Conservation (phyloP, 2,797 vertebrate species). For the Champsocephalus gunnari region DNA sequence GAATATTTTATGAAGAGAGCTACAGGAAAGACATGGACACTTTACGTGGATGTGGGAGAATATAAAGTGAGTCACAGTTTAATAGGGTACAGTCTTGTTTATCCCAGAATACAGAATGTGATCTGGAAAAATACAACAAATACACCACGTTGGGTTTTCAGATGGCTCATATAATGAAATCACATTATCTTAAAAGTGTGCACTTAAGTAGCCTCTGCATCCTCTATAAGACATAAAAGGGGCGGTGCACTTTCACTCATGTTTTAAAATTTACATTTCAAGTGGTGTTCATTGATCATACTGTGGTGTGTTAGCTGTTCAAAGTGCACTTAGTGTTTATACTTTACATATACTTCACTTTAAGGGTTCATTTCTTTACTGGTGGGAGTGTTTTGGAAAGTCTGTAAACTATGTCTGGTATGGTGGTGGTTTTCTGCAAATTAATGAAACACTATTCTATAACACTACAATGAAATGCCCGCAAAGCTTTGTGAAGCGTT, state of each 20-base stretch:
- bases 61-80: constrained; percentile 27
- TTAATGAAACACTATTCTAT: background rate
- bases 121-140: constrained; percentile 17
- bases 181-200: constrained; percentile 56
- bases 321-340: constrained; percentile 40
- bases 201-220: constrained; percentile 38
- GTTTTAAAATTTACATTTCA: constrained; percentile 42
- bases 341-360: constrained; percentile 21
- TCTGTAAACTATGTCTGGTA: constrained; percentile 14
- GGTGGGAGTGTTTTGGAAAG: background rate
- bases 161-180: constrained; percentile 55
- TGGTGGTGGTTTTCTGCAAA: constrained; percentile 1
- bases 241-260: constrained; percentile 31
- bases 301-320: constrained; percentile 8
- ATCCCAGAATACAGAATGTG: constrained; percentile 37
- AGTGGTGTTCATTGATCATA: constrained; percentile 39
- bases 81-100: constrained; percentile 49
- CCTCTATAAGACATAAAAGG: constrained; percentile 45
- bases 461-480: constrained; percentile 6
- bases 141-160: constrained; percentile 26
- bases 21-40: constrained; percentile 45
- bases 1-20: constrained; percentile 60
- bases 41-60: constrained; percentile 18
- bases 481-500: constrained; percentile 13
- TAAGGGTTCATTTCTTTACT: constrained; percentile 20